Evolutionary conservation across 2,888 invertebrate genomes (phyloP), one percentile per base, ranked within the genome.

Genomic region (Ophraella communa): DNA sequence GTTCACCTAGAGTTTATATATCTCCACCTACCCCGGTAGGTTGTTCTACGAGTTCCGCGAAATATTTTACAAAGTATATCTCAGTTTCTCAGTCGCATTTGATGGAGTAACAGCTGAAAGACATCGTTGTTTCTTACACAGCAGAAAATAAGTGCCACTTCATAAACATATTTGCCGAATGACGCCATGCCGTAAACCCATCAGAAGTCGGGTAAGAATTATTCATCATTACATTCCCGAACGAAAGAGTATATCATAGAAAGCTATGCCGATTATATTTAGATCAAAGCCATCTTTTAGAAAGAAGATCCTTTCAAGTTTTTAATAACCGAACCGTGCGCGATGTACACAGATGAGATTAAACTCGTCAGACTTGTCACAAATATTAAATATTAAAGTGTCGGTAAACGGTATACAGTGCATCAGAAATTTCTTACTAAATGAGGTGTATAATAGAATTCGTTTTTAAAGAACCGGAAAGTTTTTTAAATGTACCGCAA

Each of bases 231-330:
- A 42, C 55, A 56, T 30, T 45, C 59, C 59, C 24, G 14, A 59
- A 59, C 59, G 59, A 51, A 59, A 59, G 59, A 59, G 39, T 59
- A 59, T 59, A 24, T 59, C 59, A 59, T 52, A 52, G 39, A 51
- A 62, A 67, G 68, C 63, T 62, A 60, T 62, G 30, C 35, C 65
- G 66, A 67, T 71, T 72, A 71, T 69, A 68, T 72, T 72, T 71
- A 72, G 72, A 72, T 72, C 72, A 71, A 72, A 72, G 72, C 62
- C 56, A 62, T 35, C 62, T 57, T 64, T 52, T 61, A 49, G 53
- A 62, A 52, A 54, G 64, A 56, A 53, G 64, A 64, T 62, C 66
- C 68, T 72, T 69, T 72, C 69, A 68, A 68, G 70, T 69, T 61
- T 71, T 69, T 70, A 72, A 72, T 72, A 68, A 69, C 66, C 57